Conservation (phyloP, 1,140 invertebrate species). For the Drosophila carrolli region DNA sequence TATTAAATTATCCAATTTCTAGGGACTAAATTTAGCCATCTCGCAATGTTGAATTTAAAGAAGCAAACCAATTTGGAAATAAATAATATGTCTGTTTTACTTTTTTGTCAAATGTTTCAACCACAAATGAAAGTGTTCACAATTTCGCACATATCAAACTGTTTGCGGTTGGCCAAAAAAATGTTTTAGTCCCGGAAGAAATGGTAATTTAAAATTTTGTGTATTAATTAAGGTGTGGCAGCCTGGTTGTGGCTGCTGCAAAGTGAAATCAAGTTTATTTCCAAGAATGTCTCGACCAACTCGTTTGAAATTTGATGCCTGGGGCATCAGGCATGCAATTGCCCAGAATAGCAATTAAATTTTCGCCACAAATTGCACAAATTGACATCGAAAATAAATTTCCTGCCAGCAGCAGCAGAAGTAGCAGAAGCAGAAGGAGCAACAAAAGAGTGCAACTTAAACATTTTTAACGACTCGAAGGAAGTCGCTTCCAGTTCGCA, state of each 20-base stretch:
- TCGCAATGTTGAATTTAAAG: too few species aligned
- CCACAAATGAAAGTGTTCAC: slow-evolving; percentile 64
- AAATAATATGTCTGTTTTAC: not conserved
- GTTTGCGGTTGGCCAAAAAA: slow-evolving; percentile 49
- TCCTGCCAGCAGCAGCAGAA: slow-evolving; percentile 7
- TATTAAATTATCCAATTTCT: too few species aligned
- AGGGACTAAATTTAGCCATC: too few species aligned
- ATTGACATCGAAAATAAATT: slow-evolving; percentile 61
- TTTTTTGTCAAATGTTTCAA: slow-evolving; percentile 12
- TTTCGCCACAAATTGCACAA: slow-evolving; percentile 31
- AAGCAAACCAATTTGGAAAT: slow-evolving; percentile 4
- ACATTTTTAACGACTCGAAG: slow-evolving; percentile 55
- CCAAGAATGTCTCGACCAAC: not conserved
- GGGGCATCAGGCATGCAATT: slow-evolving; percentile 7
- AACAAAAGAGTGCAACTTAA: slow-evolving; percentile 38
- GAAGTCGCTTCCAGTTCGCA: slow-evolving; percentile 1
- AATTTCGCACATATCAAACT: slow-evolving; percentile 21
- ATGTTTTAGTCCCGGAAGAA: slow-evolving; percentile 11
- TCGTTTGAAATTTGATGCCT: slow-evolving; percentile 26
- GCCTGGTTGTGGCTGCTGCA: slow-evolving; percentile 4
- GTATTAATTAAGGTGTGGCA: slow-evolving; percentile 30
- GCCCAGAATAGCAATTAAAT: slow-evolving; percentile 43
- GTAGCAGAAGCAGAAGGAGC: not conserved
- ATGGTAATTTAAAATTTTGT: slow-evolving; percentile 26
- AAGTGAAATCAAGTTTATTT: slow-evolving; percentile 12